These are phyloP conservation scores for Eudyptes chrysolophus DNA, from an alignment of 2,113 vertebrate species.

Conservation along the genomic window DNA sequence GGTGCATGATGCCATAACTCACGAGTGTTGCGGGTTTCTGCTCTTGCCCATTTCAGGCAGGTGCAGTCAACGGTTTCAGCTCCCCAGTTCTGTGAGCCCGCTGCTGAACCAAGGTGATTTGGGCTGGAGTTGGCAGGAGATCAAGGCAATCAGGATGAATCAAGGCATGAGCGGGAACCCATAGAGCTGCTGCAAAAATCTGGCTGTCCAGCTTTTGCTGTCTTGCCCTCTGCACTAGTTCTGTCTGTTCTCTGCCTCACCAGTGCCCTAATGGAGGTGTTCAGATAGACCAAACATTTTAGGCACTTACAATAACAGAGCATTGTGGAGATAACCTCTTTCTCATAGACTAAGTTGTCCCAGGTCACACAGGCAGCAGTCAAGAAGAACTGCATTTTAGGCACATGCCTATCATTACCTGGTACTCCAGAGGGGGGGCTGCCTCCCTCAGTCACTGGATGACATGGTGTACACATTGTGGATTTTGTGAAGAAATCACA, in stretches of 20 bases:
- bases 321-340: neutral
- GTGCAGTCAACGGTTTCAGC: neutral
- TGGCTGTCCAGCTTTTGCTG: neutral
- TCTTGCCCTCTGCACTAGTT: neutral
- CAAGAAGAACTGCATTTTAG: neutral
- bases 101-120: neutral
- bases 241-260: neutral
- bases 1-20: neutral
- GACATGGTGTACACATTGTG: fast-evolving
- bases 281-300: neutral
- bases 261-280: neutral
- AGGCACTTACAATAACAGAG: neutral
- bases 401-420: neutral
- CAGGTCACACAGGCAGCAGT: neutral
- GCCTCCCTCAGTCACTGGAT: neutral
- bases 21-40: neutral
- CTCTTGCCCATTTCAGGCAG: neutral
- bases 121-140: neutral
- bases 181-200: neutral
- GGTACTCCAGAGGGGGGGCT: neutral
- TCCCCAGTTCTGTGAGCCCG: neutral
- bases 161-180: neutral
- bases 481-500: neutral
- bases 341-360: neutral
- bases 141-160: neutral